Conservation (phyloP, 1,140 invertebrate genomes). For the Sitophilus oryzae region DNA sequence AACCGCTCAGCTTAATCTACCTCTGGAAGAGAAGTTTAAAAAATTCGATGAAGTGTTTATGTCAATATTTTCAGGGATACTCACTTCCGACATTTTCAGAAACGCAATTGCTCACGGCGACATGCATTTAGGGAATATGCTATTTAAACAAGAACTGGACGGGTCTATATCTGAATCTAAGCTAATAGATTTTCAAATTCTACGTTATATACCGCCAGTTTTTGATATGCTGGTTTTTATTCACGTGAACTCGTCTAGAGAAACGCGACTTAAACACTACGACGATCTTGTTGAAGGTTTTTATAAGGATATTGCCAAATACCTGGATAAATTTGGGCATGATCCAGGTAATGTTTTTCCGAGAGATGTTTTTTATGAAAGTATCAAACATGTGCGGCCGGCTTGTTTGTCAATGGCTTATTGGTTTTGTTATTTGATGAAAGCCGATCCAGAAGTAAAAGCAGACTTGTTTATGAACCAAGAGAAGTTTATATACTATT, state of each 20-base stretch:
- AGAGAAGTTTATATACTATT: slow-evolving; percentile 4
- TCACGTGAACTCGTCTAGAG: neutral
- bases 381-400: neutral
- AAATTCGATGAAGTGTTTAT: neutral
- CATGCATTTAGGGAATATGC: slow-evolving; percentile 7
- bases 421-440: neutral
- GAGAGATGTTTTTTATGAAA: slow-evolving; percentile 1
- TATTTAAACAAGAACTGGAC: neutral
- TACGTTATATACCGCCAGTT: slow-evolving; percentile 2
- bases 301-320: neutral
- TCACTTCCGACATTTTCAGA: neutral
- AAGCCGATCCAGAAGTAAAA: slow-evolving; percentile 9
- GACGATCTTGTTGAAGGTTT: slow-evolving; percentile 1
- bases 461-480: slow-evolving; percentile 4
- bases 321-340: neutral
- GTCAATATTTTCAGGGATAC: neutral
- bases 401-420: neutral
- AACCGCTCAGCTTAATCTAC: neutral
- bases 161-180: neutral
- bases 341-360: slow-evolving; percentile 3
- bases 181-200: slow-evolving; percentile 14
- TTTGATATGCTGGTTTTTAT: slow-evolving; percentile 7
- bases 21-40: neutral
- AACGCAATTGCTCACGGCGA: slow-evolving; percentile 13
- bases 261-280: neutral